Conservation (phyloP, 2,888 invertebrate genomes). For the Endotricha flammealis region DNA sequence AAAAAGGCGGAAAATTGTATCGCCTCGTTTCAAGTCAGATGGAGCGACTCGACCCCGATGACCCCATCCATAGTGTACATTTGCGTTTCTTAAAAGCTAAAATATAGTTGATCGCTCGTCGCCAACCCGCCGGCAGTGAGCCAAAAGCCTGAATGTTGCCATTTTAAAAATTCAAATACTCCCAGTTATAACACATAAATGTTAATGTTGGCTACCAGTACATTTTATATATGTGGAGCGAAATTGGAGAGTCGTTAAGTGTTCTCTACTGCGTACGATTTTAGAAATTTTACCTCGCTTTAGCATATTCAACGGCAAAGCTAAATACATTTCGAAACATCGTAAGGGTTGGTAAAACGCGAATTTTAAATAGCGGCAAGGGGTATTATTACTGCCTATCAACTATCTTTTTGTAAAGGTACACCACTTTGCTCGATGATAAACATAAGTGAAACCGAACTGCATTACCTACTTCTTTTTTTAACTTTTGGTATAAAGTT, state of each 20-base stretch:
- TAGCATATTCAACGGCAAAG: constrained; percentile 5
- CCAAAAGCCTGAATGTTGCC: constrained; percentile 31
- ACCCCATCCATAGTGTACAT: too few relatives aligned
- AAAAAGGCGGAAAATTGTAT: too few relatives aligned
- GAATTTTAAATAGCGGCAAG: background rate
- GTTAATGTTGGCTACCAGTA: constrained; percentile 5
- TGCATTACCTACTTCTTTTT: too few relatives aligned
- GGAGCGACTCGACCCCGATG: too few relatives aligned
- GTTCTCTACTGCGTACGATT: constrained; percentile 5
- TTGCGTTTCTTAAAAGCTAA: too few relatives aligned
- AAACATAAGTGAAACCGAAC: too few relatives aligned
- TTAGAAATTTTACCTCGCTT: constrained; percentile 3
- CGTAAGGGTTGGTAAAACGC: background rate
- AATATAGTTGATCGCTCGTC: background rate
- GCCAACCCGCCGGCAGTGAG: background rate
- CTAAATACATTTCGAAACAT: constrained; percentile 1
- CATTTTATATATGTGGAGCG: background rate
- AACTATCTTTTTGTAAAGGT: too few relatives aligned
- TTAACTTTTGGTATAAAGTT: too few relatives aligned
- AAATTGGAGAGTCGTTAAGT: constrained; percentile 7
- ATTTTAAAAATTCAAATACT: constrained; percentile 41
- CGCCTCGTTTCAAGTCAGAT: too few relatives aligned
- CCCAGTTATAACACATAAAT: constrained; percentile 19
- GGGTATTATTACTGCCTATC: too few relatives aligned
- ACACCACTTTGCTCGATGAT: too few relatives aligned